These are phyloP conservation scores for Pandion haliaetus DNA, from an alignment of 2,113 vertebrate species.

Conservation along the genomic window DNA sequence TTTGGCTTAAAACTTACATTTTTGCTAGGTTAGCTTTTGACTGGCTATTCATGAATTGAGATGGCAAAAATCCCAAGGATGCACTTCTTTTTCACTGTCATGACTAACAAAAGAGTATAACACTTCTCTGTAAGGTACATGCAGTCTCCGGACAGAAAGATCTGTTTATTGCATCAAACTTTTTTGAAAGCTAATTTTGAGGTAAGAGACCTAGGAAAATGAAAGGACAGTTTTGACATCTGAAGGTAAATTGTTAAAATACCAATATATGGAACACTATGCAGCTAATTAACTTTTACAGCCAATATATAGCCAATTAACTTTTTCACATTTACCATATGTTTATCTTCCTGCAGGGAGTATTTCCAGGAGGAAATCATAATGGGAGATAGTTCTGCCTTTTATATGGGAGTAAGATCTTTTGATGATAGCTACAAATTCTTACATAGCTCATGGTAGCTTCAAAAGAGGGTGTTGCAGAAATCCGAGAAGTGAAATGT, in stretches of 20 bases:
- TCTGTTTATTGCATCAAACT: background rate
- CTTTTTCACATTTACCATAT: conserved; percentile 71
- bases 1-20: background rate
- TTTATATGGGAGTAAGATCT: conserved; percentile 40
- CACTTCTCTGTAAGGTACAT: background rate
- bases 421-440: conserved; percentile 46
- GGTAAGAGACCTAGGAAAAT: conserved; percentile 29
- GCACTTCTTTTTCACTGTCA: background rate
- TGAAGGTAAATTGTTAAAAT: conserved; percentile 65
- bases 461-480: background rate
- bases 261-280: conserved; percentile 49
- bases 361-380: conserved; percentile 59
- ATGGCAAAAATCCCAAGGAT: background rate
- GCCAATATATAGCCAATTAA: conserved; percentile 67
- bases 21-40: background rate
- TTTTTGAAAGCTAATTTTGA: conserved; percentile 26
- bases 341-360: conserved; percentile 60
- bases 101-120: background rate
- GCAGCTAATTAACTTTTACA: conserved; percentile 69
- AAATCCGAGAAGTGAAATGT: background rate
- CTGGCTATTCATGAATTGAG: background rate
- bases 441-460: background rate
- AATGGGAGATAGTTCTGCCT: conserved; percentile 46
- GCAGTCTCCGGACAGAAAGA: background rate
- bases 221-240: conserved; percentile 43